phyloP scores from a whole-genome alignment of 2,888 invertebrate genomes.

The Catotricha subobsoleta region DNA sequence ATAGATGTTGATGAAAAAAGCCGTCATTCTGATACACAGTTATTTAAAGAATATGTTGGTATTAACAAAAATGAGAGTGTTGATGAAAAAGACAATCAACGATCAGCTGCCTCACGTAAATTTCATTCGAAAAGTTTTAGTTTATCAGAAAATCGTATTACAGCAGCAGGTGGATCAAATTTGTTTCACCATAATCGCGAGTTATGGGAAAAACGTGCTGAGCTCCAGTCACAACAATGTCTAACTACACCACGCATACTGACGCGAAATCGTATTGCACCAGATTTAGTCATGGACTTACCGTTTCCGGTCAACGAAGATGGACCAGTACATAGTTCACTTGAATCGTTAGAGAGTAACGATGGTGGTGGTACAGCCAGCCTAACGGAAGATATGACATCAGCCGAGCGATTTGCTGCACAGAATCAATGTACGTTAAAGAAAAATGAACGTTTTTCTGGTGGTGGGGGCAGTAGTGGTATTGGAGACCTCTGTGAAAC shows the following conservation, averaged over 20 bases:
- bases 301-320: conserved; percentile 37
- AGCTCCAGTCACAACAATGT: conserved; percentile 34
- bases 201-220: conserved; percentile 41
- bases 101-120: conserved; percentile 10
- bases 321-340: conserved; percentile 17
- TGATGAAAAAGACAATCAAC: conserved; percentile 7
- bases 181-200: conserved; percentile 32
- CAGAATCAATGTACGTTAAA: conserved; percentile 62
- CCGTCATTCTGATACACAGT: conserved; percentile 13
- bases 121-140: conserved; percentile 15
- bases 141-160: conserved; percentile 13
- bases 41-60: conserved; percentile 10
- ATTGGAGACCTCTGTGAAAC: conserved; percentile 4
- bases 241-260: conserved; percentile 25
- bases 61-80: too few species aligned
- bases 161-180: conserved; percentile 8
- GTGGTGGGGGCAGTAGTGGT: conserved; percentile 4
- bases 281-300: conserved; percentile 69
- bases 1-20: conserved; percentile 1
- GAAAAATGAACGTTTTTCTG: conserved; percentile 32
- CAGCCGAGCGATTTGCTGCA: conserved; percentile 60
- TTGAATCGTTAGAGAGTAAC: conserved; percentile 18
- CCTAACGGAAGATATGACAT: conserved; percentile 43
- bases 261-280: conserved; percentile 35
- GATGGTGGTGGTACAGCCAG: conserved; percentile 14